Evolutionary conservation across 2,888 invertebrate genomes (phyloP).

Genomic region (Acronicta leporina): DNA sequence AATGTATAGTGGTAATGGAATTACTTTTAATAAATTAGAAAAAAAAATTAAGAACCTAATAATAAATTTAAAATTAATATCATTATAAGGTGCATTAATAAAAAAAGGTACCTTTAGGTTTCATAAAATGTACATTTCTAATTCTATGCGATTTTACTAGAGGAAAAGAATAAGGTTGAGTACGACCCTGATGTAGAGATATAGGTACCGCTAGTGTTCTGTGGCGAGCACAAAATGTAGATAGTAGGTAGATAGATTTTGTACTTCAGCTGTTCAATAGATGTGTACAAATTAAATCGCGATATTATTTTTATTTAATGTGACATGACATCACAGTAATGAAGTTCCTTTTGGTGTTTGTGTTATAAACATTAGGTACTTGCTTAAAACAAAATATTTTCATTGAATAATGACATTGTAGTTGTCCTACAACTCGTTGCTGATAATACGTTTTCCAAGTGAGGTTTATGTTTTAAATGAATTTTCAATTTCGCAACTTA

Average conservation of each 20-base stretch:
- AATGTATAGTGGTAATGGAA: too few relatives aligned
- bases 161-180: slow-evolving; percentile 26
- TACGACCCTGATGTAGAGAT: slow-evolving; percentile 22
- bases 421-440: background rate
- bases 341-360: slow-evolving; percentile 39
- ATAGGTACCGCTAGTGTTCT: slow-evolving; percentile 58
- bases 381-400: background rate
- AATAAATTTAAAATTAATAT: too few relatives aligned
- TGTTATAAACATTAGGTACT: slow-evolving; percentile 9
- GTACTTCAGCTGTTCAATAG: slow-evolving; percentile 41
- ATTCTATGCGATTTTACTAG: background rate
- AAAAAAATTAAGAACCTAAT: too few relatives aligned
- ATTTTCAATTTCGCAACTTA: background rate
- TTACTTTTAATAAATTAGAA: too few relatives aligned
- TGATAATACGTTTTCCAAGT: background rate
- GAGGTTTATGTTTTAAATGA: background rate
- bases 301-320: slow-evolving; percentile 24
- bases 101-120: too few relatives aligned
- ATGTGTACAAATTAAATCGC: slow-evolving; percentile 36
- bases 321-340: slow-evolving; percentile 35
- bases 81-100: too few relatives aligned
- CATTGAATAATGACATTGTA: background rate
- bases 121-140: background rate
- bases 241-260: slow-evolving; percentile 48
- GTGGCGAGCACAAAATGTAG: slow-evolving; percentile 63